phyloP scores from a whole-genome alignment of 2,888 invertebrate genomes.

The Monochamus alternatus region DNA sequence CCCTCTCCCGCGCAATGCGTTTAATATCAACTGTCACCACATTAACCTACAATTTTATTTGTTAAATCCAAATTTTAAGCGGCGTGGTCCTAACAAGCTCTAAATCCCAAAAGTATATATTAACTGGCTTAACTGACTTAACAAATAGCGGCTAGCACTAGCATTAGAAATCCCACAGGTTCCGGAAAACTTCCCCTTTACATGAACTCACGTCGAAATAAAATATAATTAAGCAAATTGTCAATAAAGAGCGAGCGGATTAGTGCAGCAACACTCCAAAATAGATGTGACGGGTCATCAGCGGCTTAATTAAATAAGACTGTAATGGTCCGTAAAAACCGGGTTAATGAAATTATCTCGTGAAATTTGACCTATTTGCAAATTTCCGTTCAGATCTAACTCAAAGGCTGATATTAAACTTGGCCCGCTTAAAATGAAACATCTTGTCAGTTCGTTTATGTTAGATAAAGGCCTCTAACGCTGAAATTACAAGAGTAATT shows the following conservation, averaged over 20 bases:
- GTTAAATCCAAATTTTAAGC: too few species aligned
- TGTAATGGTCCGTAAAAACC: conserved; percentile 36
- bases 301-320: conserved; percentile 24
- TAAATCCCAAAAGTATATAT: not conserved
- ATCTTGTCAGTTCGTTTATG: conserved; percentile 2
- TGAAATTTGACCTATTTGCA: conserved; percentile 43
- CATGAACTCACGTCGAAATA: not conserved
- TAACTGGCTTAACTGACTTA: not conserved
- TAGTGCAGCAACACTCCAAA: not conserved
- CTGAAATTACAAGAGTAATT: not conserved
- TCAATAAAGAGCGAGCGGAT: not conserved
- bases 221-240: not conserved
- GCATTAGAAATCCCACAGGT: not conserved
- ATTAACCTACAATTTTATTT: too few species aligned
- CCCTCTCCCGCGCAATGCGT: too few species aligned
- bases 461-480: too few species aligned
- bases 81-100: not conserved
- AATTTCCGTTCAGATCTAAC: conserved; percentile 39
- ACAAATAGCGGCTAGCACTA: not conserved
- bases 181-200: not conserved
- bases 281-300: conserved; percentile 24
- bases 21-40: too few species aligned
- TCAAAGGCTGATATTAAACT: conserved; percentile 17
- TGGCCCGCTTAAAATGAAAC: conserved; percentile 22
- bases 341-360: conserved; percentile 42